Base-by-base conservation (phyloP, 1,140 invertebrate species). In the Aporrectodea caliginosa region DNA sequence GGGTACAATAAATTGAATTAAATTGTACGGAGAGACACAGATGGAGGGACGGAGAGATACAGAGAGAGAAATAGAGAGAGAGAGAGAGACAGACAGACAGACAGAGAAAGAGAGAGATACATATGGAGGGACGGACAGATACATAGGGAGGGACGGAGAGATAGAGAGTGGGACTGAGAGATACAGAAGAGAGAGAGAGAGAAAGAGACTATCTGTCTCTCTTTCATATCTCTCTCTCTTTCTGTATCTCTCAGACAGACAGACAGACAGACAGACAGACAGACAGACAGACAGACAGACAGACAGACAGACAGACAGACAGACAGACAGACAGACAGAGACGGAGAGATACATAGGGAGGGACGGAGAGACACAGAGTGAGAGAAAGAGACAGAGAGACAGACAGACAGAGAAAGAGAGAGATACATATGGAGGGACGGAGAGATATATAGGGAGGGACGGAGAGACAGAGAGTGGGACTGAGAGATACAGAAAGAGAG, bases 241-340 rank as follows among this genome's bases (percentile, higher is more conserved):
- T n/a, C n/a, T n/a, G n/a, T n/a, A n/a, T n/a, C n/a, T n/a, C 6
- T 12, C 43, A 58, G 43, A 58, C 43, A 58, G 43, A 58, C 43
- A 58, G 43, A 58, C 43, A 58, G 43, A 58, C 43, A 58, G 43
- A 58, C 43, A 58, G 43, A 58, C 43, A 58, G 43, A 58, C 43
- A 58, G 43, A 58, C 43, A 58, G 6, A 58, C 43, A 58, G 43
- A 58, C 43, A 58, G 43, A 58, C 43, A 58, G 43, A 58, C 43
- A 58, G 43, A 58, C 43, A 58, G 43, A 58, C 22, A 12, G 43
- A 22, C 43, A 58, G 43, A 58, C 43, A 58, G 43, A 58, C 43
- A 58, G 43, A 58, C 43, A 58, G 43, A 58, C 43, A 58, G 43
- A 58, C 43, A 58, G 43, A 58, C 43, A 58, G 6, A 58, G 43